Base-by-base conservation (phyloP, 1,140 invertebrate species). In the Aporrectodea caliginosa region DNA sequence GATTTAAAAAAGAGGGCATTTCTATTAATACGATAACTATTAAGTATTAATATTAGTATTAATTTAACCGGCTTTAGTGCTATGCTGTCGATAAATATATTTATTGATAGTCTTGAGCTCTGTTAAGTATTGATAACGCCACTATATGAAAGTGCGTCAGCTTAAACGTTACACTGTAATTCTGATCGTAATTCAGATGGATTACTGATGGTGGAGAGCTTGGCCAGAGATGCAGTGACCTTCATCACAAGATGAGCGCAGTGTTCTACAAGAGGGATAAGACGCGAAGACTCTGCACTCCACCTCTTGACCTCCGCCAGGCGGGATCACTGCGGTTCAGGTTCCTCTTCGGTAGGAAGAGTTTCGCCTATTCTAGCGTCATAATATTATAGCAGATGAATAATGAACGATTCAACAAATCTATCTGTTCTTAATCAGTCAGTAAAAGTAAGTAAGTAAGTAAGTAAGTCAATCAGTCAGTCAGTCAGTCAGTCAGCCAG, bases 271-370 rank as follows among this genome's bases (percentile, higher is more conserved):
- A 81, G 16, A 74, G 80, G 31, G 86, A 84, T 14, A 84, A 83
- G 33, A 71, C 33, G 75, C 76, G 86, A 58, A 82, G 84, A 43
- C 82, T 85, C 6, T 89, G 88, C 81, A 85, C 88, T 2, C 85
- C 85, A 31, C 83, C 81, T 35, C 77, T 88, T 22, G 83, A 87
- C 77, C 81, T 84, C 30, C 80, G 79, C 75, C 77, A 83, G 33
- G 85, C 85, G 12, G 85, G 84, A 68, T 87, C 84, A 79, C 80
- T 88, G 0, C 82, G 85, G 27, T 89, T 88, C 76, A 81, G 85
- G 77, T 85, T 89, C 72, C 78, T 83, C 29, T 82, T 85, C 73
- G 87, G 86, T 85, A 83, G 79, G 83, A 74, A 58, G 77, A 79
- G n/a, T n/a, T n/a, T n/a, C n/a, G n/a, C n/a, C n/a, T n/a, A n/a